A percentile compares a stretch with the other conserved stretches of the same genome.
Conservation (phyloP, 2,113 vertebrate species). For the Coracopsis vasa region DNA sequence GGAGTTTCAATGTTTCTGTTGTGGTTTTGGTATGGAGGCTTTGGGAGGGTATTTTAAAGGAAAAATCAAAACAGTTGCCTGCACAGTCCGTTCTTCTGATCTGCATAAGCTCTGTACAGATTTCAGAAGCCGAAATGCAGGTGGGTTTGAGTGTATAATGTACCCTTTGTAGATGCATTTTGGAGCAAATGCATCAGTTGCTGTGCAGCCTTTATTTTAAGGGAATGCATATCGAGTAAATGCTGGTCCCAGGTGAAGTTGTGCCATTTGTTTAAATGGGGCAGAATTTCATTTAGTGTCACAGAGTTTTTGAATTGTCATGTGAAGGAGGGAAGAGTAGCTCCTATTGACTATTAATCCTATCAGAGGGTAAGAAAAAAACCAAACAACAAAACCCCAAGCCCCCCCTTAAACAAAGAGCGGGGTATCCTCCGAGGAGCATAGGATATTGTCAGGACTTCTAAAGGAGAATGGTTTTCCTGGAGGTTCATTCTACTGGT, state of each 20-base stretch:
- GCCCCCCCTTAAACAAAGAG: background rate
- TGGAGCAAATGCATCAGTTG: background rate
- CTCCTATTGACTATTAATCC: background rate
- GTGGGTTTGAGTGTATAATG: background rate
- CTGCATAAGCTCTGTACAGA: background rate
- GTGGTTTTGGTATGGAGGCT: background rate
- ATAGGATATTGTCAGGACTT: background rate
- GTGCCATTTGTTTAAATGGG: background rate
- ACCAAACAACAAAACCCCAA: background rate
- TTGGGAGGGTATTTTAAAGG: background rate
- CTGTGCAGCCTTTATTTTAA: background rate
- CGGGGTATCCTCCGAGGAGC: background rate
- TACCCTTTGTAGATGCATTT: background rate
- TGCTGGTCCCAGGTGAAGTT: background rate
- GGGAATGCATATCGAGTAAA: background rate
- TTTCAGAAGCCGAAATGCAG: background rate
- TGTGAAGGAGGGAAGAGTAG: background rate
- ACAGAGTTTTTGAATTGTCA: background rate
- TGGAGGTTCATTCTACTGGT: background rate
- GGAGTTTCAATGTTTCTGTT: background rate
- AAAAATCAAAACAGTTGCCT: background rate
- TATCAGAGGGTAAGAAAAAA: background rate
- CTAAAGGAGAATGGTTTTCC: background rate
- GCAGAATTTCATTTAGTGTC: background rate
- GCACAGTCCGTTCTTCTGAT: background rate